Conservation (phyloP, 2,888 invertebrate genomes). For the Drymonia ruficornis region DNA sequence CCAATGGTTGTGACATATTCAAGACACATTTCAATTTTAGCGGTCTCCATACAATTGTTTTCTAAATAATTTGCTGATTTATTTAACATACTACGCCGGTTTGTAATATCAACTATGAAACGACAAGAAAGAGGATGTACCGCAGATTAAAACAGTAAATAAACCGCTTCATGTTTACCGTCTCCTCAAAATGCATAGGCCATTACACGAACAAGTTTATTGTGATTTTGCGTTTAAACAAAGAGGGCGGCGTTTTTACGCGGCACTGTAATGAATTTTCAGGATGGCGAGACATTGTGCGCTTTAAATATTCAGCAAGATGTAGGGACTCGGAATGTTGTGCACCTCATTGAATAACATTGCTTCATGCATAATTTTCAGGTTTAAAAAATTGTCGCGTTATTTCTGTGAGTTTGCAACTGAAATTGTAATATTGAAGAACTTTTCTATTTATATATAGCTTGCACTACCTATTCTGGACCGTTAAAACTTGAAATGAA, state of each 20-base stretch:
- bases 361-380: constrained; percentile 80
- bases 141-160: constrained; percentile 60
- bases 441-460: not conserved
- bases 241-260: constrained; percentile 75
- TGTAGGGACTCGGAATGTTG: constrained; percentile 62
- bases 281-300: constrained; percentile 63
- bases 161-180: constrained; percentile 40
- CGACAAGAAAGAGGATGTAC: not conserved
- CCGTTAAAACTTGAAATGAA: too few relatives aligned
- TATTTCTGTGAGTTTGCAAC: constrained; percentile 12
- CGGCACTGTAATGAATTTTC: constrained; percentile 73
- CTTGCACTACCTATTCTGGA: too few relatives aligned
- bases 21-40: too few relatives aligned
- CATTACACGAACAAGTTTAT: constrained; percentile 77
- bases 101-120: not conserved
- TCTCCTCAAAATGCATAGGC: constrained; percentile 73
- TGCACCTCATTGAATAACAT: constrained; percentile 82
- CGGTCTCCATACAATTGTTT: too few relatives aligned
- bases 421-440: too few relatives aligned
- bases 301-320: constrained; percentile 75
- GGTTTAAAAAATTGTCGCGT: constrained; percentile 55
- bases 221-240: constrained; percentile 82
- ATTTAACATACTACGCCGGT: too few relatives aligned
- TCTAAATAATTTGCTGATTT: too few relatives aligned
- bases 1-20: too few relatives aligned